These are phyloP conservation scores for Molorchus minor DNA, from an alignment of 2,888 invertebrate species.

Conservation along the genomic window DNA sequence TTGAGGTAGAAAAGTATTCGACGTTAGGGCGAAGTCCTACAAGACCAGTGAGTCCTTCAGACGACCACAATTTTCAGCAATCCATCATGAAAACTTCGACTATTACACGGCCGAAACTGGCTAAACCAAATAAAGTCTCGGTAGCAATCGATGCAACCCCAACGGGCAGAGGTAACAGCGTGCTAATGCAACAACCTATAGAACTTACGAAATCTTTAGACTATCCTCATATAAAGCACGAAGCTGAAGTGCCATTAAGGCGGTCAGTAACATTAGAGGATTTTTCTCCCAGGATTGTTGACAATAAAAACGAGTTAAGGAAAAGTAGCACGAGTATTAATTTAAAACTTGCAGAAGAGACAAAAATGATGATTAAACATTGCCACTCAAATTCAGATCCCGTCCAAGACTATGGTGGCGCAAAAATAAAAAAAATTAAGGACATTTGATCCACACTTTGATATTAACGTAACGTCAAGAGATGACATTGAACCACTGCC, in stretches of 20 bases:
- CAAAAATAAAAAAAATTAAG: slow-evolving; percentile 49
- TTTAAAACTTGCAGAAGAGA: slow-evolving; percentile 47
- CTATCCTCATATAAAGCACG: slow-evolving; percentile 47
- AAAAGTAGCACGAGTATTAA: slow-evolving; percentile 58
- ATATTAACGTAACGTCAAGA: slow-evolving; percentile 80
- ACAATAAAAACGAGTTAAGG: slow-evolving; percentile 46
- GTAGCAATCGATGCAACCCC: slow-evolving; percentile 84
- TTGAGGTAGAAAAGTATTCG: slow-evolving; percentile 48
- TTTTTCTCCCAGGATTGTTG: slow-evolving; percentile 48
- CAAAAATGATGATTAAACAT: slow-evolving; percentile 67
- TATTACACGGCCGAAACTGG: slow-evolving; percentile 47
- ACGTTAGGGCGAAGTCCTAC: slow-evolving; percentile 58
- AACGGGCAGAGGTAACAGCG: slow-evolving; percentile 75
- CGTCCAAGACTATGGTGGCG: slow-evolving; percentile 65
- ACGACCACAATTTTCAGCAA: slow-evolving; percentile 36
- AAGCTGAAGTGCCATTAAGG: slow-evolving; percentile 55
- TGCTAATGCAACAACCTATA: slow-evolving; percentile 79
- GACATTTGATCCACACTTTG: slow-evolving; percentile 64
- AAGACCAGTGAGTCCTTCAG: slow-evolving; percentile 57
- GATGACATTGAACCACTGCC: slow-evolving; percentile 65
- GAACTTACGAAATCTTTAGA: slow-evolving; percentile 76
- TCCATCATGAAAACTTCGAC: slow-evolving; percentile 50
- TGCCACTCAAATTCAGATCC: slow-evolving; percentile 76
- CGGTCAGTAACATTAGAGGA: slow-evolving; percentile 64
- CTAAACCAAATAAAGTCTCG: slow-evolving; percentile 74